phyloP scores from a whole-genome alignment of 2,113 vertebrate genomes.

The Takifugu flavidus region DNA sequence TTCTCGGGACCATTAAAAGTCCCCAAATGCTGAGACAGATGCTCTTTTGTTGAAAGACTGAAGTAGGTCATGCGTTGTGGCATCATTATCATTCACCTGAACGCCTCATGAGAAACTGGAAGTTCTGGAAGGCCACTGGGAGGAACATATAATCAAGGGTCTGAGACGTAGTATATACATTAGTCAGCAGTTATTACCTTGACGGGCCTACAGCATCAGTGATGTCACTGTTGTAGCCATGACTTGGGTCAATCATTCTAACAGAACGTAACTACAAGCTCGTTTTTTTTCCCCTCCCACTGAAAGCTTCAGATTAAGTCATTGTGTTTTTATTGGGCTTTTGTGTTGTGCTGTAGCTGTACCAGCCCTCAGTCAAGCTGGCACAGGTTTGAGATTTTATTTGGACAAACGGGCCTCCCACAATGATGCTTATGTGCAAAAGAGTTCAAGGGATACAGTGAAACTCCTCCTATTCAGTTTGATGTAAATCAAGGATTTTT shows the following conservation, averaged over 20 bases:
- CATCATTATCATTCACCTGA: slow-evolving; percentile 35
- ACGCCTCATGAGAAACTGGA: slow-evolving; percentile 2
- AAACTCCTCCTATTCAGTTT: slow-evolving; percentile 15
- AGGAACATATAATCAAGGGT: too few relatives aligned
- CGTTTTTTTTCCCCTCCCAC: neutral
- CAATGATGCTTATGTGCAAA: slow-evolving; percentile 1
- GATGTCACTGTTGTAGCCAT: neutral
- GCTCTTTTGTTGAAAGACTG: slow-evolving; percentile 22
- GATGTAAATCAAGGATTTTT: slow-evolving; percentile 27
- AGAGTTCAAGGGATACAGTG: slow-evolving; percentile 12
- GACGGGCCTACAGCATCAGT: neutral
- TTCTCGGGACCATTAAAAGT: too few relatives aligned
- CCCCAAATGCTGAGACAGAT: neutral
- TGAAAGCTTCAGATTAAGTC: neutral
- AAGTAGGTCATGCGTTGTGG: slow-evolving; percentile 15
- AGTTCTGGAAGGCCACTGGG: neutral
- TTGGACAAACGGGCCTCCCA: slow-evolving; percentile 1
- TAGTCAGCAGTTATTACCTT: neutral
- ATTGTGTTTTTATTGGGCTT: slow-evolving; percentile 5
- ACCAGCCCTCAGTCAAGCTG: slow-evolving; percentile 7
- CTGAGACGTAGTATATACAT: neutral
- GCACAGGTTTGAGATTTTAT: neutral
- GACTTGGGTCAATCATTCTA: too few relatives aligned
- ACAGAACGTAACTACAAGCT: neutral
- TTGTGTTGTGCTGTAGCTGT: neutral